Evolutionary conservation across 2,113 vertebrate species (phyloP), one percentile per base, ranked within the genome.

Genomic region (Aegotheles bennettii): DNA sequence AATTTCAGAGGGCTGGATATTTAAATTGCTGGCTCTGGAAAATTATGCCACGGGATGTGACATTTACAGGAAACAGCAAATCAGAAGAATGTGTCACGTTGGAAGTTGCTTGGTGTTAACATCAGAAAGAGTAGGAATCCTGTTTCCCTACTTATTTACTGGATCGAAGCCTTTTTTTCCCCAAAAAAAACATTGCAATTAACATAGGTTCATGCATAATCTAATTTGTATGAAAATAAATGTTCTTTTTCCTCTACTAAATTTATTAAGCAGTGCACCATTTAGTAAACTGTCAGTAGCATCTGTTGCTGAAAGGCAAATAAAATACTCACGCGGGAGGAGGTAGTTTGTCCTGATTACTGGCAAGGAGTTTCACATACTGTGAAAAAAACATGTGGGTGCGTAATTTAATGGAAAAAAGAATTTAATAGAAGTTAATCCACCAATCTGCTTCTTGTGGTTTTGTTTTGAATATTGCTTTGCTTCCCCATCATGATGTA

Each of bases 211-310:
- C 1, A 0, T 87, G 63, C 26, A 47, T 60, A 71, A 78, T 88
- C 43, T 95, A 57, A 90, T 94, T 87, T 57, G 36, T 90, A 81
- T 81, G 73, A 84, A 84, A 92, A 93, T 51, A 82, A 82, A 89
- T 67, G 50, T n/a, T 81, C 28, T 78, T 95, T 92, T 82, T 78
- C 71, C 59, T 93, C 51, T 38, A 15, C 50, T 78, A 73, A 85
- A 87, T 81, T 50, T 85, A 74, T 89, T 90, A 93, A 78, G 70
- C 75, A n/a, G 48, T 63, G 16, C 21, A 20, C 54, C n/a, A 42
- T 83, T 92, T 93, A 96, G 61, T 85, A 95, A 92, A 75, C 78
- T 92, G 81, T 95, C 73, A 70, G 79, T 68, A 89, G 92, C 94
- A 89, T 91, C 84, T 95, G 90, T 77, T 93, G 84, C 61, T 79